Conservation (phyloP, 2,113 vertebrate species). For the Neotoma lepida region DNA sequence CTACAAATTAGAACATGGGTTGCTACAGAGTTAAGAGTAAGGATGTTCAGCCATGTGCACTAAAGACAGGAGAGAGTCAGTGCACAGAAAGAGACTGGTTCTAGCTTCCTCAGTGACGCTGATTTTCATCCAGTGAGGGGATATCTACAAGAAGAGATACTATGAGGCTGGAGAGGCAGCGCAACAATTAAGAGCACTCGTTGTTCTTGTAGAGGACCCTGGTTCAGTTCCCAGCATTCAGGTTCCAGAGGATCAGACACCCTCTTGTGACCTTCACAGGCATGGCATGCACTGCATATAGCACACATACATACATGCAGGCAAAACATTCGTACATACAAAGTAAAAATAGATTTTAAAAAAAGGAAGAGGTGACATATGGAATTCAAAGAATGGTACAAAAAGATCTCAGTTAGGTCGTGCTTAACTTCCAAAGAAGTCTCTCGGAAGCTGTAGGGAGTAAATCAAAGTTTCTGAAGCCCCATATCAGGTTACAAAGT, state of each 20-base stretch:
- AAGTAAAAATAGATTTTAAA: background rate
- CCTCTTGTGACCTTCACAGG: background rate
- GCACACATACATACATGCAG: background rate
- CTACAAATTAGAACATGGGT: background rate
- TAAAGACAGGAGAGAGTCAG: conserved; percentile 33
- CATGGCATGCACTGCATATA: too few species aligned
- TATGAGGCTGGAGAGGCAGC: background rate
- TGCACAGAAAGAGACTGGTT: background rate
- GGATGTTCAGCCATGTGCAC: background rate
- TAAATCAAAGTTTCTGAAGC: conserved; percentile 21
- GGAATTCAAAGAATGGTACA: conserved; percentile 51
- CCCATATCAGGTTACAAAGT: conserved; percentile 23
- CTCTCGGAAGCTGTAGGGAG: conserved; percentile 63
- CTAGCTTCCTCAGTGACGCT: background rate
- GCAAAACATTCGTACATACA: background rate
- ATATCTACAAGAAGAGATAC: background rate
- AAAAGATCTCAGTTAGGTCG: conserved; percentile 43
- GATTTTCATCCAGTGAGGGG: background rate
- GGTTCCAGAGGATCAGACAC: background rate
- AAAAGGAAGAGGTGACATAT: background rate
- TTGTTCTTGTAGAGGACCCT: background rate
- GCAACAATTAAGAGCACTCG: background rate
- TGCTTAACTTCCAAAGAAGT: conserved; percentile 8
- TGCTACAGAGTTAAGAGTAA: conserved; percentile 18
- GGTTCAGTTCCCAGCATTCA: background rate